Conservation (phyloP, 2,797 vertebrate species). For the Petrocephalus schoutedeni region DNA sequence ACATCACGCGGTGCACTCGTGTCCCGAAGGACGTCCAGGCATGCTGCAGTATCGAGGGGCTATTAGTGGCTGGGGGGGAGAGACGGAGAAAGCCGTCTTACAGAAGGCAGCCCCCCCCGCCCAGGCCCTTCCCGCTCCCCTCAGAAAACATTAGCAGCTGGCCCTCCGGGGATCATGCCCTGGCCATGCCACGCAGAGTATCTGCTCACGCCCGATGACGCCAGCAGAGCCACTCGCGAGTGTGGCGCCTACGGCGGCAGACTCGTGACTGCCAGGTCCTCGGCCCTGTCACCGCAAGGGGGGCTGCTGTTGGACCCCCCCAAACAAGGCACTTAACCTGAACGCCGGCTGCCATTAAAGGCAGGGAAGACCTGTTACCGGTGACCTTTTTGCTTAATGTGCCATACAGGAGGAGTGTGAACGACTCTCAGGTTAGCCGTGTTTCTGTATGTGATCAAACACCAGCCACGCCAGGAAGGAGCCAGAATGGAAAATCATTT, state of each 20-base stretch:
- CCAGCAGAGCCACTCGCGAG: background rate
- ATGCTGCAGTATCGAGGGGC: background rate
- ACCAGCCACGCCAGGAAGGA: background rate
- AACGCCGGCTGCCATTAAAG: background rate
- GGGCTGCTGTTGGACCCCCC: background rate
- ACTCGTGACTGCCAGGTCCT: background rate
- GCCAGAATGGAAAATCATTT: conserved; percentile 21
- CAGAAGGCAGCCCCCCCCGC: background rate
- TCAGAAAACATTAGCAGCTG: conserved; percentile 21
- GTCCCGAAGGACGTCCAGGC: background rate
- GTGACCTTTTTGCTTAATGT: conserved; percentile 18
- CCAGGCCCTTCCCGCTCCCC: background rate
- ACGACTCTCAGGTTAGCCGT: background rate
- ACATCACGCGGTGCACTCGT: background rate
- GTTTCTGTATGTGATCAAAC: conserved; percentile 15
- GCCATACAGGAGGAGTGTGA: conserved; percentile 1
- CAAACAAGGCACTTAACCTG: conserved; percentile 7
- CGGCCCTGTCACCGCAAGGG: background rate
- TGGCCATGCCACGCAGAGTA: background rate
- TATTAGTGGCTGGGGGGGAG: background rate
- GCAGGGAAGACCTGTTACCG: conserved; percentile 8
- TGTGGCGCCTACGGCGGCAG: background rate
- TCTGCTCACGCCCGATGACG: conserved; percentile 13
- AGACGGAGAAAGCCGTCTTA: background rate
- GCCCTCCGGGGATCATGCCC: background rate